Base-by-base conservation (phyloP, 2,113 vertebrate species). In the Rhegmatorhina hoffmannsi region DNA sequence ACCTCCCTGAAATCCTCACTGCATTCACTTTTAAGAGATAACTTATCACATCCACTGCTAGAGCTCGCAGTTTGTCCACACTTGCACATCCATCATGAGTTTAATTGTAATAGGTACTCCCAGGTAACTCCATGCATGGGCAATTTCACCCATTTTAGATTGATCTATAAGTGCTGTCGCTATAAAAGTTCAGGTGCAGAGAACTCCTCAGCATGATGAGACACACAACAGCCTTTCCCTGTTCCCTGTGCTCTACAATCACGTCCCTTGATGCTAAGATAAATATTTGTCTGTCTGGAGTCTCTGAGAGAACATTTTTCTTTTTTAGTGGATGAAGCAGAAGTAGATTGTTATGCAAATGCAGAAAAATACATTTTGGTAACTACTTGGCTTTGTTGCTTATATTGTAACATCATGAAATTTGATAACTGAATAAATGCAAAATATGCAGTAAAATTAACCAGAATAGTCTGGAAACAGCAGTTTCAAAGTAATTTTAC, bases 61-160 rank as follows among this genome's bases (percentile, higher is more conserved):
- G 29, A 44, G 50, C 62, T 12, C 1, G 1, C 33, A 49, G 40
- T 44, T 90, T 59, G 19, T 49, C n/a, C 55, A 28, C 12, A 7
- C 50, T 43, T 46, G 31, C 14, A 53, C 34, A 49, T 46, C 72
- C 46, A 46, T 64, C 50, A 36, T 6, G 18, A 47, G 17, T 74
- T 90, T 95, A 95, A 80, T 40, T 89, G 69, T 24, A 81, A 47
- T 10, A 79, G 31, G 6, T 49, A 83, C 58, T 69, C 20, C 21
- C 49, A 80, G 31, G 25, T 69, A 76, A 76, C 36, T 64, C 55
- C 43, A 62, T 6, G 28, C n/a, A 70, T 29, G 46, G 31, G 17
- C 25, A 89, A 34, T 84, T 81, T 62, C 24, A 52, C 14, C 3
- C 9, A 44, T 69, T 92, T 74, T 16, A 49, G 21, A 58, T 73